Conservation (phyloP, 2,888 invertebrate species). For the Ichneumoninae sp. region DNA sequence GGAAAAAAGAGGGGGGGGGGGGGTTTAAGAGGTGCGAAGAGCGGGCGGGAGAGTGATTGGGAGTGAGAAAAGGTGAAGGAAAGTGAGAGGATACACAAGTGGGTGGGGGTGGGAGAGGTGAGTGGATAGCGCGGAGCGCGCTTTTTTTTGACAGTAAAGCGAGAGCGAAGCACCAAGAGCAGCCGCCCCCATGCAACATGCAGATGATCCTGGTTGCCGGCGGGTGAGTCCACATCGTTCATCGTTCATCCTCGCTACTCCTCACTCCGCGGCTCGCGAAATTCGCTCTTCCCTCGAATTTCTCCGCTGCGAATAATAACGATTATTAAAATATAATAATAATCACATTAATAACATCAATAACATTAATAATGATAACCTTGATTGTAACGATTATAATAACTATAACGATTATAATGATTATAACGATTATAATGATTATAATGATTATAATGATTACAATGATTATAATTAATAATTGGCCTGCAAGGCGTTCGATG, state of each 20-base stretch:
- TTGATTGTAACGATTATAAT: no score
- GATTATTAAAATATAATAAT: background rate
- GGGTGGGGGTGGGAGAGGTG: constrained; percentile 34
- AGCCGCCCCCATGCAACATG: constrained; percentile 84
- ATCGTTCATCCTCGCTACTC: constrained; percentile 61
- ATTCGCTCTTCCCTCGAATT: constrained; percentile 43
- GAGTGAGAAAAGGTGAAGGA: constrained; percentile 60
- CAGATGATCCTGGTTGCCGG: constrained; percentile 85
- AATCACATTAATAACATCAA: constrained; percentile 1
- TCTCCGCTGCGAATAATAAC: constrained; percentile 37
- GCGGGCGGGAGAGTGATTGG: constrained; percentile 18
- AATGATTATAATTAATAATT: no score
- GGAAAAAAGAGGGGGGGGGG: constrained; percentile 12
- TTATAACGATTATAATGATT: no score
- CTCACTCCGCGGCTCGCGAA: constrained; percentile 51
- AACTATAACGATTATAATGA: no score
- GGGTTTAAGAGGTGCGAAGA: constrained; percentile 22
- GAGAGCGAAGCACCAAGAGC: constrained; percentile 77
- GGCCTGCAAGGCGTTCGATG: constrained; percentile 45
- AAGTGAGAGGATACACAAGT: constrained; percentile 59
- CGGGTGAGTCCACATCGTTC: constrained; percentile 84
- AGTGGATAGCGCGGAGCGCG: constrained; percentile 18
- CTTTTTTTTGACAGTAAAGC: constrained; percentile 65
- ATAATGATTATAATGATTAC: no score
- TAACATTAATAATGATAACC: background rate